phyloP scores from a whole-genome alignment of 2,797 vertebrate species.

The Hapalemur alaotrensis region DNA sequence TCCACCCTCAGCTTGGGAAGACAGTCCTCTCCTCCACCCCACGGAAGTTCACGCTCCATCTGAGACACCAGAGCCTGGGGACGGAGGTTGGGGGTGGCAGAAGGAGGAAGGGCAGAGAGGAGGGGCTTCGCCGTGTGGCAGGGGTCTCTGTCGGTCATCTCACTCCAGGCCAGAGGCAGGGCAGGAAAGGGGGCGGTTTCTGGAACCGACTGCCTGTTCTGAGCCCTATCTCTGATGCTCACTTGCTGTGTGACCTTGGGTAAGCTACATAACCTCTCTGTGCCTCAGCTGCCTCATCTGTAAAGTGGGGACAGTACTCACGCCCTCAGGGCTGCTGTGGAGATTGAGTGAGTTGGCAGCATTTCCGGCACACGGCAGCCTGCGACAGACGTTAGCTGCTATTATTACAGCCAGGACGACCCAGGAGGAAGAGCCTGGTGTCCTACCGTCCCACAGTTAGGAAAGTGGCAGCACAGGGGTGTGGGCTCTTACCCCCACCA shows the following conservation, averaged over 20 bases:
- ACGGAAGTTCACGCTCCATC: neutral
- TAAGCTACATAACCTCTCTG: neutral
- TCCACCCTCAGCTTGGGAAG: neutral
- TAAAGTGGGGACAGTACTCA: neutral
- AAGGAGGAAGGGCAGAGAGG: neutral
- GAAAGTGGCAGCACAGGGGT: neutral
- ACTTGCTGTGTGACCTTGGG: neutral
- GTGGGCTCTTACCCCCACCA: neutral
- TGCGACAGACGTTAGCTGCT: neutral
- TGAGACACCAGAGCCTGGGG: neutral
- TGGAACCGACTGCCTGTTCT: neutral
- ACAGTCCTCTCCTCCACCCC: neutral
- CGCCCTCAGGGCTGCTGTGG: neutral
- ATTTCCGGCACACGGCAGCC: neutral
- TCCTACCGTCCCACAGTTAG: neutral
- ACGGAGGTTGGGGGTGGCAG: neutral
- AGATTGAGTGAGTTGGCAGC: neutral
- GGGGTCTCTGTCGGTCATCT: neutral
- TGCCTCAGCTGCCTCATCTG: neutral
- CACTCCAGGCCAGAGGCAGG: neutral
- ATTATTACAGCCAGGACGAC: neutral
- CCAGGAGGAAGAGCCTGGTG: rapidly evolving
- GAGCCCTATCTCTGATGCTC: neutral
- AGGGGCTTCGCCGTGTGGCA: neutral
- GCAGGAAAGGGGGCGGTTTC: neutral